Evolutionary conservation across 2,888 invertebrate species (phyloP).

Genomic region (Rambutsinella grinnellia): DNA sequence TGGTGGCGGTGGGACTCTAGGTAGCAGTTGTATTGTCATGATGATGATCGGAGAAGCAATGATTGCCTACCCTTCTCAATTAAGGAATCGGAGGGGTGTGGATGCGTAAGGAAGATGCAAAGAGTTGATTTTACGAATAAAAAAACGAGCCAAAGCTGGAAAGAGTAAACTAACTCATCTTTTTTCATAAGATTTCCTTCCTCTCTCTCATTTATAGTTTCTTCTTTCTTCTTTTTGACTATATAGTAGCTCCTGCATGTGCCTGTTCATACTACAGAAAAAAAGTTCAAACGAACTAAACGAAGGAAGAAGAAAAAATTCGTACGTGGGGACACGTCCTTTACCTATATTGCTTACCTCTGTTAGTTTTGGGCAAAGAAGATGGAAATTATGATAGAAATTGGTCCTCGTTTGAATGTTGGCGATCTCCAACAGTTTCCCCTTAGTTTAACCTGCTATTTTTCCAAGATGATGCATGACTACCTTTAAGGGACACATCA

Average conservation of each 20-base stretch:
- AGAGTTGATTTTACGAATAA: no score
- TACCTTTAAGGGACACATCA: slow-evolving; percentile 56
- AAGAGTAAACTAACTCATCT: no score
- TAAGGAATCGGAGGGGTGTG: slow-evolving; percentile 52
- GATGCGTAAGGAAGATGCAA: slow-evolving; percentile 52
- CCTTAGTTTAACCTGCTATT: slow-evolving; percentile 47
- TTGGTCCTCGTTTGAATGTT: slow-evolving; percentile 54
- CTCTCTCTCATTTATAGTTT: no score
- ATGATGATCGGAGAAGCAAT: slow-evolving; percentile 49
- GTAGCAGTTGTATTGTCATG: slow-evolving; percentile 52
- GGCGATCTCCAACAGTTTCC: slow-evolving; percentile 23
- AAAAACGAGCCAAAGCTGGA: no score
- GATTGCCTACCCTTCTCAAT: slow-evolving; percentile 57
- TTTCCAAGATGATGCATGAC: slow-evolving; percentile 56
- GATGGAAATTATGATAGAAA: slow-evolving; percentile 33
- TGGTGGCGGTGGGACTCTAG: slow-evolving; percentile 21
- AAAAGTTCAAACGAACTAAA: no score
- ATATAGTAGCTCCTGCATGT: no score
- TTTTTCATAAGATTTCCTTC: no score
- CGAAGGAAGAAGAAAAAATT: no score
- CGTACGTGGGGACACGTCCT: slow-evolving; percentile 52
- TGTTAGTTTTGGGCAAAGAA: slow-evolving; percentile 1
- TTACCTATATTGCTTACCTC: slow-evolving; percentile 15
- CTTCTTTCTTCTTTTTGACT: no score
- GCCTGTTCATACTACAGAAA: no score